Evolutionary conservation across 1,140 invertebrate species (phyloP), one percentile per base, ranked within the genome.

Genomic region (Mylabris phalerata): DNA sequence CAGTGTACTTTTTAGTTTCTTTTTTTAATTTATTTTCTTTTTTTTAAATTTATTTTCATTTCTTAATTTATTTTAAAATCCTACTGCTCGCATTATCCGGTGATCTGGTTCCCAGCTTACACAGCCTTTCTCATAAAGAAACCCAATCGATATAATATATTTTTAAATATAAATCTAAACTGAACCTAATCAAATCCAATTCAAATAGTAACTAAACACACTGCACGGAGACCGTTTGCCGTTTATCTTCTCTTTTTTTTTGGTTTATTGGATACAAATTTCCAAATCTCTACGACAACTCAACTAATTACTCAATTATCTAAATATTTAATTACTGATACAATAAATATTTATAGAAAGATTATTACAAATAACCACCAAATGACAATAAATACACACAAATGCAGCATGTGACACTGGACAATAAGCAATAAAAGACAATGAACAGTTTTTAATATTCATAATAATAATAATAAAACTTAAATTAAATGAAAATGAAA

Each of bases 331-430:
- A 64, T 65, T 62, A 66, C 60, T 67, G 67, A 68, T 72, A 72
- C 70, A 72, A 70, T 70, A 68, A 72, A 68, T 71, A 72, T 65
- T 61, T 70, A 69, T 67, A 70, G 67, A 68, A 7, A 32, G 32
- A 32, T 32, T 32, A 32, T 71, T 66, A 72, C 67, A 72, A 72
- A 69, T 72, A 70, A 72, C 69, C 69, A 72, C 66, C 69, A 70
- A 73, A 71, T 72, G 66, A 72, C 70, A 73, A 73, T 71, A 46
- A 73, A 71, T 71, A 73, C 69, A 73, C 69, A 73, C 68, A 73
- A 72, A 73, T 72, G 68, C 69, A 63, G 69, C 67, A 71, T 67
- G 65, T 71, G 71, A 73, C 71, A 73, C 72, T 73, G 72, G 71
- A 73, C 72, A 73, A 64, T 72, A 73, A 73, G 72, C 72, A 73